phyloP scores from a whole-genome alignment of 2,888 invertebrate genomes.

The Clistopyga incitator region DNA sequence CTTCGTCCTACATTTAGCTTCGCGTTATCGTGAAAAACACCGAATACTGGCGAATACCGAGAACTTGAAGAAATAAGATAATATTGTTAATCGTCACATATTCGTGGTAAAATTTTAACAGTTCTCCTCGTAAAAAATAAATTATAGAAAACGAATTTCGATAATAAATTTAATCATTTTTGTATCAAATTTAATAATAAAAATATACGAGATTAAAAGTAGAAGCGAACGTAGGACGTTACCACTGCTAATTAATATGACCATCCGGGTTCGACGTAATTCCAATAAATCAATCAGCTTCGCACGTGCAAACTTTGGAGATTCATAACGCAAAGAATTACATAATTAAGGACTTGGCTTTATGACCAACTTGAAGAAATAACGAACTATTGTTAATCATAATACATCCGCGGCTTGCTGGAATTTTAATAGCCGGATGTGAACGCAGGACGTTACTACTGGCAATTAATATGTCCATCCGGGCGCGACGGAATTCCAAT shows the following conservation, averaged over 20 bases:
- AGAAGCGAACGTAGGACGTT: background rate
- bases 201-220: too few relatives aligned
- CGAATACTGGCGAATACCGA: background rate
- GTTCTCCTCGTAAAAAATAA: too few relatives aligned
- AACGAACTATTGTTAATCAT: too few relatives aligned
- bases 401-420: too few relatives aligned
- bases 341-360: background rate
- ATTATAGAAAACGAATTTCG: too few relatives aligned
- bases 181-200: too few relatives aligned
- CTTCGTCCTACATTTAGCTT: conserved; percentile 16
- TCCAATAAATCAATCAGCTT: conserved; percentile 31
- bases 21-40: background rate
- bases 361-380: too few relatives aligned
- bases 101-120: background rate
- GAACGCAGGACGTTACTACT: background rate
- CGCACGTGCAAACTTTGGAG: conserved; percentile 4
- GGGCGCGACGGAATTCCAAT: background rate
- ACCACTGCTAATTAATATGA: background rate
- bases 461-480: background rate
- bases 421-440: too few relatives aligned
- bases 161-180: too few relatives aligned
- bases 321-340: background rate
- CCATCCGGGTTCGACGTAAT: background rate
- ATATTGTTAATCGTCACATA: background rate
- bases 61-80: conserved; percentile 1